These are phyloP conservation scores for Elaeidobius kamerunicus DNA, from an alignment of 2,888 invertebrate species.

Conservation along the genomic window DNA sequence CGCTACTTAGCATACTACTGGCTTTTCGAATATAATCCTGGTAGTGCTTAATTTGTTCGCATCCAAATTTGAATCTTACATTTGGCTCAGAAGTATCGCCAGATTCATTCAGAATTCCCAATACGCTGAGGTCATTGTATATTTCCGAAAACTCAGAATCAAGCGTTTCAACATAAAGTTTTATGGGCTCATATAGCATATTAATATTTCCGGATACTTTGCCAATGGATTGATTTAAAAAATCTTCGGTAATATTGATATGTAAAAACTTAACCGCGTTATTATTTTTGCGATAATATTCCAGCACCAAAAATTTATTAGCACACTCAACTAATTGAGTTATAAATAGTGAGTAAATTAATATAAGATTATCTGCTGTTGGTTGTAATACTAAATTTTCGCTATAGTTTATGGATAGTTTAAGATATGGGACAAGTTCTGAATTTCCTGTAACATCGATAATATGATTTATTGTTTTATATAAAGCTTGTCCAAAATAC, in stretches of 20 bases:
- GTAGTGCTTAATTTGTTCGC: slow-evolving; percentile 60
- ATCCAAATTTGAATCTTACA: slow-evolving; percentile 55
- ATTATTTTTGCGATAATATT: slow-evolving; percentile 36
- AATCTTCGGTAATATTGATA: slow-evolving; percentile 42
- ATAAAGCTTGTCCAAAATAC: slow-evolving; percentile 66
- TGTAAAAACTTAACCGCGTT: slow-evolving; percentile 36
- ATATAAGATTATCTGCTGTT: slow-evolving; percentile 55
- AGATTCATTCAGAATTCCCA: slow-evolving; percentile 4
- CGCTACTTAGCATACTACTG: slow-evolving; percentile 61
- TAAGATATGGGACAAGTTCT: slow-evolving; percentile 59
- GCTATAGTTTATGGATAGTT: slow-evolving; percentile 47
- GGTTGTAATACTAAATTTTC: slow-evolving; percentile 54
- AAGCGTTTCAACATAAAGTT: slow-evolving; percentile 54
- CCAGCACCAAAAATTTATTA: slow-evolving; percentile 33
- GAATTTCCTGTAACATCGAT: slow-evolving; percentile 55
- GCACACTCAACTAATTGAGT: slow-evolving; percentile 36
- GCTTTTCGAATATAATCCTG: slow-evolving; percentile 59
- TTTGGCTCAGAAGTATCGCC: slow-evolving; percentile 42
- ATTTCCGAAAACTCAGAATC: slow-evolving; percentile 57
- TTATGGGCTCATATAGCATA: slow-evolving; percentile 56
- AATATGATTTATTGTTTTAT: slow-evolving; percentile 63
- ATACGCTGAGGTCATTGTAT: slow-evolving; percentile 17
- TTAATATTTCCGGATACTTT: slow-evolving; percentile 55
- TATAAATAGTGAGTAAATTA: slow-evolving; percentile 58
- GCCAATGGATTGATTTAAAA: slow-evolving; percentile 51